Base-by-base conservation (phyloP, 2,113 vertebrate genomes). In the Ammospiza caudacuta region DNA sequence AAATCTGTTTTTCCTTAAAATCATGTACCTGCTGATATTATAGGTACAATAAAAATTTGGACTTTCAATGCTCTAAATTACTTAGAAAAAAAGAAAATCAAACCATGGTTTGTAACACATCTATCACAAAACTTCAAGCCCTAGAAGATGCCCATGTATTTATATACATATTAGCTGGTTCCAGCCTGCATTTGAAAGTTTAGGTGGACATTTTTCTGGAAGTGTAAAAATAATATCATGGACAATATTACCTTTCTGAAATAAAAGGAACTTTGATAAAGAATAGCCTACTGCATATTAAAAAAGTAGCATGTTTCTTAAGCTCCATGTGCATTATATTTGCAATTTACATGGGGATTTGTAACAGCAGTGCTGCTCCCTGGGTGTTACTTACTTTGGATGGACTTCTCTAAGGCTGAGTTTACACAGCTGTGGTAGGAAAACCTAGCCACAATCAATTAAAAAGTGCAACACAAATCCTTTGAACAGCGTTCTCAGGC, bases 371-470 rank as follows among this genome's bases (percentile, higher is more conserved):
- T 80, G 41, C 67, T 25, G 90, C 79, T 95, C 93, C 63, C 93
- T 81, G 93, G 91, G 95, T 80, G 55, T 95, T 72, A 28, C 39
- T 92, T 97, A 94, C 73, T 87, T 94, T 90, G 97, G 96, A 97
- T 95, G 29, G 46, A 91, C 89, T 97, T 74, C 64, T 87, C 19
- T 64, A 74, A 82, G 84, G 67, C 92, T 83, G 88, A 96, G 96
- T 96, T 97, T 98, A 98, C 97, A 98, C 97, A 98, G 97, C 98
- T 97, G 98, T 93, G 89, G 93, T 91, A 91, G 41, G 87, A 87
- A 87, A 95, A 95, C 67, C 95, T 92, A 96, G 63, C 49, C 81
- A 95, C 94, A 92, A 96, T 95, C 85, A 94, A 87, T 94, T 90
- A 95, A 92, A 90, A 96, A 95, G 89, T 67, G 72, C 91, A 96